These are phyloP conservation scores for Melitaea cinxia DNA, from an alignment of 1,140 invertebrate species.

Conservation along the genomic window DNA sequence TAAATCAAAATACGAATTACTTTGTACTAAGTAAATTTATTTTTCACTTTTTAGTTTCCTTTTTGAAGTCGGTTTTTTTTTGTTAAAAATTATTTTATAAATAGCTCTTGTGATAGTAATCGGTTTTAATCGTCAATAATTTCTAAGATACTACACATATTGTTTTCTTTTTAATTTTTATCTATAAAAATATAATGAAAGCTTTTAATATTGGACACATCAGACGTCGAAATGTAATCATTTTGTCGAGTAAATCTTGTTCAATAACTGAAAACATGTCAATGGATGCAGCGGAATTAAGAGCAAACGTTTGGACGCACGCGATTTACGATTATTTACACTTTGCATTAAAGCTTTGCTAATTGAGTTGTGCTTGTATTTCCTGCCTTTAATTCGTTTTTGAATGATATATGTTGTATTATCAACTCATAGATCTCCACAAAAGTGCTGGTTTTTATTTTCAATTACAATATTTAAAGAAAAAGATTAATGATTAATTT, in stretches of 20 bases:
- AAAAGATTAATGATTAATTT: no score
- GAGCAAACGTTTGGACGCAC: conserved; percentile 56
- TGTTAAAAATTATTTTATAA: no score
- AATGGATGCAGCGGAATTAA: conserved; percentile 40
- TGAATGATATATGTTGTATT: conserved; percentile 1
- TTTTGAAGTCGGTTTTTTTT: no score
- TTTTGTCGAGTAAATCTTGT: conserved; percentile 40
- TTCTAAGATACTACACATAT: no score
- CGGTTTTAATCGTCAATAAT: no score
- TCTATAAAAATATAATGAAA: not conserved
- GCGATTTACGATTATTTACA: conserved; percentile 58
- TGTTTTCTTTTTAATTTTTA: not conserved
- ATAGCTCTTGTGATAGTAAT: no score
- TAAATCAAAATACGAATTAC: no score
- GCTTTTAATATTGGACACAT: not conserved
- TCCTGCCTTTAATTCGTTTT: conserved; percentile 7
- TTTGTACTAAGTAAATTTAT: no score
- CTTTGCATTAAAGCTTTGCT: conserved; percentile 34
- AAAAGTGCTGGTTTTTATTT: no score
- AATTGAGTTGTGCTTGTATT: conserved; percentile 11
- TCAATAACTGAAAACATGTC: conserved; percentile 42
- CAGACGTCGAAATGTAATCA: conserved; percentile 15
- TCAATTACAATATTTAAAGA: no score
- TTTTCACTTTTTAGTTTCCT: no score
- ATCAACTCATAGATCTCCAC: no score